A percentile compares a stretch with the other conserved stretches of the same genome.
phyloP scores from a whole-genome alignment of 2,888 invertebrate species.

The Drosophila rellima region DNA sequence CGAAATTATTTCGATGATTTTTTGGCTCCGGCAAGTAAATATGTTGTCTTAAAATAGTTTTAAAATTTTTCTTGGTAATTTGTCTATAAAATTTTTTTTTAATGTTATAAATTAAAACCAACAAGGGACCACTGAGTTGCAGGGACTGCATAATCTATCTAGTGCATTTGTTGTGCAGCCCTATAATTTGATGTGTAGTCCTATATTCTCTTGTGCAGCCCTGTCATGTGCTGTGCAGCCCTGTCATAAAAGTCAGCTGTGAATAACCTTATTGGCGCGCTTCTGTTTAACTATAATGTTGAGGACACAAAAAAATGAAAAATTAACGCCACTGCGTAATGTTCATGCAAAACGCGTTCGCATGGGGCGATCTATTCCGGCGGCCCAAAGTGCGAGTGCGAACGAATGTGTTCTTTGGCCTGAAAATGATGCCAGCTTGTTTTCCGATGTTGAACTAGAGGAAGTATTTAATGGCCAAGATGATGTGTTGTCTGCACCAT shows the following conservation, averaged over 20 bases:
- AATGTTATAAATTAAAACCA: no score
- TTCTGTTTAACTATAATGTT: constrained; percentile 49
- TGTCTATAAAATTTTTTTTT: neutral
- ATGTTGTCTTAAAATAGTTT: constrained; percentile 3
- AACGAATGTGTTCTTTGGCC: constrained; percentile 71
- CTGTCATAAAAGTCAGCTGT: constrained; percentile 32
- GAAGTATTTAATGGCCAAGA: constrained; percentile 51
- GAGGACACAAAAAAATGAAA: constrained; percentile 10
- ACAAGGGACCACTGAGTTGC: no score
- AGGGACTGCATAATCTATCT: no score
- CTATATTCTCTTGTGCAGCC: no score
- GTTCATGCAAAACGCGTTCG: constrained; percentile 58
- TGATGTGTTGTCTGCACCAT: constrained; percentile 26
- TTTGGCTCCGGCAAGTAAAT: neutral
- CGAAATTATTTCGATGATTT: neutral
- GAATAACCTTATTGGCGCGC: constrained; percentile 29
- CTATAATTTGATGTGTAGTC: no score
- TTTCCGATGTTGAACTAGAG: constrained; percentile 74
- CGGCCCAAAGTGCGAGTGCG: neutral
- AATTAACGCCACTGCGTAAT: constrained; percentile 21
- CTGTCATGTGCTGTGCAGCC: neutral
- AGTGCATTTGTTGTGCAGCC: no score
- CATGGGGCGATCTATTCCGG: neutral
- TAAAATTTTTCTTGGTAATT: neutral
- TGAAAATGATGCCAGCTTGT: constrained; percentile 79